These are phyloP conservation scores for Geotrypetes seraphini DNA, from an alignment of 2,797 vertebrate species.

Conservation along the genomic window DNA sequence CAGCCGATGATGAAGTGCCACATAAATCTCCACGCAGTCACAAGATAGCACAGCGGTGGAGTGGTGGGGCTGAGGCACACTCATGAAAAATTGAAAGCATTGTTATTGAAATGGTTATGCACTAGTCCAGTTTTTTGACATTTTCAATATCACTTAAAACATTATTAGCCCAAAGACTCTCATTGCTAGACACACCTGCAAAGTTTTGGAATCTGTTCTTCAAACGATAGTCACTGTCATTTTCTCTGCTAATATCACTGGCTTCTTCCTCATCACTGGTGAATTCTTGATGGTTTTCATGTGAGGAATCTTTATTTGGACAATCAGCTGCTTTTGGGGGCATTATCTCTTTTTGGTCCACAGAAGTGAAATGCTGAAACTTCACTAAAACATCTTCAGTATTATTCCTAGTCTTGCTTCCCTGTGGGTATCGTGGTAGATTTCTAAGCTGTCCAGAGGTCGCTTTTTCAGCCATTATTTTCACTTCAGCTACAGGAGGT, in stretches of 20 bases:
- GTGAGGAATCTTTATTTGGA: neutral
- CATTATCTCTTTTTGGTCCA: neutral
- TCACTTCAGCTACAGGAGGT: constrained; percentile 47
- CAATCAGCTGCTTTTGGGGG: neutral
- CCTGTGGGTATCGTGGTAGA: neutral
- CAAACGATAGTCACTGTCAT: neutral
- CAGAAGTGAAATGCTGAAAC: neutral
- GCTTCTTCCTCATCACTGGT: neutral
- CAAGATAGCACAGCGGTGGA: no score
- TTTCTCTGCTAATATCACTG: neutral
- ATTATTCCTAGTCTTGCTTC: constrained; percentile 25
- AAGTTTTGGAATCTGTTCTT: constrained; percentile 3
- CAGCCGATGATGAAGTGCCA: no score
- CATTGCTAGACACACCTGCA: constrained; percentile 29
- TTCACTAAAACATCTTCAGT: constrained; percentile 2
- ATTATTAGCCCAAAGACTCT: no score
- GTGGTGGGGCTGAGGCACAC: no score
- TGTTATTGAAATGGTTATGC: no score
- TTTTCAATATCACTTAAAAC: no score
- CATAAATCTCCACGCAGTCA: no score
- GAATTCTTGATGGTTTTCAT: neutral
- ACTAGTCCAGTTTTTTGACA: no score
- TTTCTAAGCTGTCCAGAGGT: constrained; percentile 34
- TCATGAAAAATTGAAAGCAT: no score
- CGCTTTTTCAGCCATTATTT: constrained; percentile 42